Conservation (phyloP, 2,113 vertebrate genomes). For the Callochromis pleurospilus region DNA sequence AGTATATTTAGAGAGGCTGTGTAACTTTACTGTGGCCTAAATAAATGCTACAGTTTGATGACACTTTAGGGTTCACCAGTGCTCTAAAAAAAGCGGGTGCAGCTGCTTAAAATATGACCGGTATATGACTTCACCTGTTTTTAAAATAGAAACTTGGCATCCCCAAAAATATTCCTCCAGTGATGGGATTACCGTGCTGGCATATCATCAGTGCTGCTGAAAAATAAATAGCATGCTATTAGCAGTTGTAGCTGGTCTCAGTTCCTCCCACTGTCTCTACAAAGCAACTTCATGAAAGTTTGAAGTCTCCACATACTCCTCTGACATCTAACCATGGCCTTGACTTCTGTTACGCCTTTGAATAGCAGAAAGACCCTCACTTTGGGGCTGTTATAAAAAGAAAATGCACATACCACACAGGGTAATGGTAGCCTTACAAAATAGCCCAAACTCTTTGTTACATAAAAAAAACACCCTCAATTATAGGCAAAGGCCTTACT, state of each 20-base stretch:
- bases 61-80: conserved; percentile 17
- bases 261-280: not conserved
- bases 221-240: not conserved
- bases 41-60: conserved; percentile 36
- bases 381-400: conserved; percentile 55
- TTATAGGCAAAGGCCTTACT: conserved; percentile 65
- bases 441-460: conserved; percentile 47
- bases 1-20: conserved; percentile 57
- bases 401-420: conserved; percentile 43
- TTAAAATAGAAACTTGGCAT: conserved; percentile 27
- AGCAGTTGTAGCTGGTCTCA: not conserved
- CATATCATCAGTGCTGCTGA: not conserved
- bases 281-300: not conserved
- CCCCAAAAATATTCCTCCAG: conserved; percentile 14
- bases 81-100: not conserved
- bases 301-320: not conserved
- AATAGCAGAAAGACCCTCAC: conserved; percentile 53
- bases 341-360: conserved; percentile 23
- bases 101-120: conserved; percentile 41
- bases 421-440: conserved; percentile 56
- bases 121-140: conserved; percentile 27
- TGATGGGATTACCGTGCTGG: conserved; percentile 16
- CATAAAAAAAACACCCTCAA: conserved; percentile 52
- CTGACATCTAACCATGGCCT: conserved; percentile 21
- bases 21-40: conserved; percentile 41